phyloP scores from a whole-genome alignment of 1,140 invertebrate genomes.

The Mactra quadrangularis region DNA sequence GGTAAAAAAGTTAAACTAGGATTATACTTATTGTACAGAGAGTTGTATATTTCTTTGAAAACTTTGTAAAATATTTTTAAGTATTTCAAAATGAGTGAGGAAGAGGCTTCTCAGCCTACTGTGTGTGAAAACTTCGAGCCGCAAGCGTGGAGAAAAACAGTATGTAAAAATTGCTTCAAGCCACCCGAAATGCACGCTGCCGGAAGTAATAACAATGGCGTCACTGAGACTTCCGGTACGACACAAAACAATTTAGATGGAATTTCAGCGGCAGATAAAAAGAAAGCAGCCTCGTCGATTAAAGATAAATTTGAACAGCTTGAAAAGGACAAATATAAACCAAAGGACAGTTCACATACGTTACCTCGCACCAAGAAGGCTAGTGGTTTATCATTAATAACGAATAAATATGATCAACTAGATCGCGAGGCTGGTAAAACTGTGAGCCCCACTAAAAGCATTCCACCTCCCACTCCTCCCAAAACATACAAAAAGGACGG shows the following conservation, averaged over 20 bases:
- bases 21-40: neutral
- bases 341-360: constrained; percentile 24
- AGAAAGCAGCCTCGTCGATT: constrained; percentile 34
- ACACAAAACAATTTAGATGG: constrained; percentile 17
- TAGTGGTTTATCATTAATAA: constrained; percentile 11
- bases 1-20: constrained; percentile 7
- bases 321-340: constrained; percentile 46
- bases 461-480: constrained; percentile 34
- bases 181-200: constrained; percentile 71
- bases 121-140: constrained; percentile 82
- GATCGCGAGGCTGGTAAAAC: constrained; percentile 30
- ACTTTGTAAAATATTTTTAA: neutral
- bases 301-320: constrained; percentile 63
- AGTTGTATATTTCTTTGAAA: constrained; percentile 39
- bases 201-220: constrained; percentile 30
- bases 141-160: constrained; percentile 80
- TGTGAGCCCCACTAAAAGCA: constrained; percentile 27
- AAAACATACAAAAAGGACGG: constrained; percentile 28
- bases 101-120: constrained; percentile 65
- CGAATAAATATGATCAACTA: constrained; percentile 40
- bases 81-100: constrained; percentile 52
- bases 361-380: constrained; percentile 33
- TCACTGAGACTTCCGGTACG: constrained; percentile 7
- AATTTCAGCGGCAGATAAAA: constrained; percentile 36
- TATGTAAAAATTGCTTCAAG: constrained; percentile 83